phyloP scores from a whole-genome alignment of 2,888 invertebrate genomes.

The Nebria salina region DNA sequence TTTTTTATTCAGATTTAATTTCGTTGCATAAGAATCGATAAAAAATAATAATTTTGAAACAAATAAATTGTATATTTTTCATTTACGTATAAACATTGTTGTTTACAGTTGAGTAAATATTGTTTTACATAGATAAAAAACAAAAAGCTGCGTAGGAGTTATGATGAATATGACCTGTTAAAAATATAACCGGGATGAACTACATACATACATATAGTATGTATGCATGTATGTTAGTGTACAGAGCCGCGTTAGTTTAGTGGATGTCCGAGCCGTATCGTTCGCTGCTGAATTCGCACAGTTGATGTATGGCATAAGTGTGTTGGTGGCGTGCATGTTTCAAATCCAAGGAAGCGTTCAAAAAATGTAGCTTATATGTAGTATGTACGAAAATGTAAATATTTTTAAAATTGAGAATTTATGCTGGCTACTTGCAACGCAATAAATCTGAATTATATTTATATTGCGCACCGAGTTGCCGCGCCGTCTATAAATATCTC shows the following conservation, averaged over 20 bases:
- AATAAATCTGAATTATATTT: not conserved
- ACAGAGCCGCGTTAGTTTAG: not conserved
- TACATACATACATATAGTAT: too few species aligned
- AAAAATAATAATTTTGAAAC: too few species aligned
- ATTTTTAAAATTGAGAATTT: not conserved
- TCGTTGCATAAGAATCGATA: too few species aligned
- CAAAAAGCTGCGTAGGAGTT: not conserved
- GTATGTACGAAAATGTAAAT: not conserved
- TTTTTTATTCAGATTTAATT: too few species aligned
- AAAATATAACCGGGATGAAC: not conserved
- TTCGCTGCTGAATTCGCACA: not conserved
- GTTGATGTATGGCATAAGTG: not conserved
- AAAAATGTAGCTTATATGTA: not conserved
- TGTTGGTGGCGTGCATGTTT: not conserved
- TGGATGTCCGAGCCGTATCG: not conserved
- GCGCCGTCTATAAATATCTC: not conserved
- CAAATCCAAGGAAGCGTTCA: slow-evolving; percentile 1
- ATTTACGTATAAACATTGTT: not conserved
- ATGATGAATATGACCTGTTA: not conserved
- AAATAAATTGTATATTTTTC: too few species aligned
- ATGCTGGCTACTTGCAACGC: not conserved
- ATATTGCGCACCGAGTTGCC: not conserved
- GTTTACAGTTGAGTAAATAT: not conserved
- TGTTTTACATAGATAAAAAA: not conserved
- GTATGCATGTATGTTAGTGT: not conserved